A percentile compares a stretch with the other conserved stretches of the same genome.
Conservation (phyloP, 2,113 vertebrate species). For the Syngnathoides biaculeatus region DNA sequence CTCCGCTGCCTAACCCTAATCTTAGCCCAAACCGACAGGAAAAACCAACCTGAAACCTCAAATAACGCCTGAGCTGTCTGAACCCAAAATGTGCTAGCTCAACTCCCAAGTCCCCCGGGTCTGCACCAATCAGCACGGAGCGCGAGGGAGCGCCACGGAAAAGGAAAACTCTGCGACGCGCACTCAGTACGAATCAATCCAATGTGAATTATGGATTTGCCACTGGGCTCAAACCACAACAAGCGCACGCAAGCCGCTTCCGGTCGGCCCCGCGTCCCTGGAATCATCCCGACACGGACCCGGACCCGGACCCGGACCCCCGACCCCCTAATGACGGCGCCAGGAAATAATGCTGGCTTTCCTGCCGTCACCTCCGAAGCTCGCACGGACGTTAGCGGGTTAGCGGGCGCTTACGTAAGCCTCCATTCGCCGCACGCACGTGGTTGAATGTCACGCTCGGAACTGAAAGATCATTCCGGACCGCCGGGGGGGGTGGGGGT, state of each 20-base stretch:
- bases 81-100: no score
- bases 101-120: not conserved
- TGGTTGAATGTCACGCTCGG: not conserved
- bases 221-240: not conserved
- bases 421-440: conserved; percentile 1
- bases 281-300: not conserved
- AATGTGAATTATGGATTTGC: conserved; percentile 57
- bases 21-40: no score
- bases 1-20: no score
- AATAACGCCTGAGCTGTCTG: no score
- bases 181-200: conserved; percentile 61
- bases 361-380: conserved; percentile 49
- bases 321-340: conserved; percentile 34
- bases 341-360: conserved; percentile 66
- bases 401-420: conserved; percentile 36
- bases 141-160: not conserved
- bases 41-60: no score
- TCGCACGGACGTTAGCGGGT: conserved; percentile 24
- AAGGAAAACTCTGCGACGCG: not conserved
- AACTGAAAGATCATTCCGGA: not conserved
- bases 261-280: no score
- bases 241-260: not conserved
- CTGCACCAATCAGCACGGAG: not conserved
- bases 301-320: no score
- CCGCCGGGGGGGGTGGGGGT: not conserved